Percentiles rank a stretch among this genome's conserved stretches.
Conservation (phyloP, 2,888 invertebrate species). For the Epinotia bilunana region DNA sequence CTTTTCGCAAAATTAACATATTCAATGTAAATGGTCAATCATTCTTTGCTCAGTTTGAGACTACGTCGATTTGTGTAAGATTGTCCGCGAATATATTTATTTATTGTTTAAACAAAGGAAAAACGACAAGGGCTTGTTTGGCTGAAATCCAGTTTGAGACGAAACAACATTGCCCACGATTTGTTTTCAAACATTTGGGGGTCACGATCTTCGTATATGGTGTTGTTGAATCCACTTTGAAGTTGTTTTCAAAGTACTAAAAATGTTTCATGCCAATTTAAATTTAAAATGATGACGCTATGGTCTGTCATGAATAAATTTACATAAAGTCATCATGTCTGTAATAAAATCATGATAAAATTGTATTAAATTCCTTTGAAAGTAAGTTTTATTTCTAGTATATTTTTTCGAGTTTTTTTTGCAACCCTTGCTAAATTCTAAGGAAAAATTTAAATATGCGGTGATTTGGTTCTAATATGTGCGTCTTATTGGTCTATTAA, state of each 20-base stretch:
- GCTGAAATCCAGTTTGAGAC: slow-evolving; percentile 31
- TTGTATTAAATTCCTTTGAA: not conserved
- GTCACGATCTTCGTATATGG: slow-evolving; percentile 25
- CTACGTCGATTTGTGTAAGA: too few relatives aligned
- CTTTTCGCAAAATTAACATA: too few relatives aligned
- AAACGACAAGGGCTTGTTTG: slow-evolving; percentile 32
- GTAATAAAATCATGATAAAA: not conserved
- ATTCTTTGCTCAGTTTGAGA: too few relatives aligned
- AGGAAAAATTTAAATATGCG: not conserved
- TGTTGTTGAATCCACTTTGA: slow-evolving; percentile 19
- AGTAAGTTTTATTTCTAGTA: not conserved
- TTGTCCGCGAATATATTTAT: too few relatives aligned
- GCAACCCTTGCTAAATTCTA: not conserved
- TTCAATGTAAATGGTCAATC: too few relatives aligned
- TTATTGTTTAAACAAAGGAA: slow-evolving; percentile 33
- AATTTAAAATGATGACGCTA: not conserved
- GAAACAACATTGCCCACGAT: slow-evolving; percentile 19
- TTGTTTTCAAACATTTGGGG: slow-evolving; percentile 18
- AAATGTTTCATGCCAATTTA: not conserved
- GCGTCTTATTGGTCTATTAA: not conserved
- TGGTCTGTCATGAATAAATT: not conserved
- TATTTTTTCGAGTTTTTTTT: too few relatives aligned
- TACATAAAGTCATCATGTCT: not conserved
- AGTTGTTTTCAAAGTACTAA: not conserved
- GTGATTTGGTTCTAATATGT: too few relatives aligned